phyloP scores from a whole-genome alignment of 2,888 invertebrate genomes.

The Pachydiplax longipennis region DNA sequence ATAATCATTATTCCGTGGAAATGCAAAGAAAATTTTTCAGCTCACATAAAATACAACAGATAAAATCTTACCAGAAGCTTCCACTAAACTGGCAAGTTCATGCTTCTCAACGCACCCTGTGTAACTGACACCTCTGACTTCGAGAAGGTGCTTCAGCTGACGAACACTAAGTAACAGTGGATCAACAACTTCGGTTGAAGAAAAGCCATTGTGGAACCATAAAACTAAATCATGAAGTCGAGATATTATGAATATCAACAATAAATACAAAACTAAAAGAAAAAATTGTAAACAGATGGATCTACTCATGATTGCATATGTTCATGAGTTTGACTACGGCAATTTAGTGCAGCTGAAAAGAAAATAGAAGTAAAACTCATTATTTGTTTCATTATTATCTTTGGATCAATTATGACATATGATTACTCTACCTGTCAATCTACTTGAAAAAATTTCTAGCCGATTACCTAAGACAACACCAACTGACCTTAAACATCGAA shows the following conservation, averaged over 20 bases:
- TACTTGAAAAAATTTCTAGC: not conserved
- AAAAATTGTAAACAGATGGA: constrained; percentile 52
- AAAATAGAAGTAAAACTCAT: not conserved
- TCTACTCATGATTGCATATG: constrained; percentile 37
- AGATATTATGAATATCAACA: constrained; percentile 53
- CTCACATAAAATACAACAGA: not conserved
- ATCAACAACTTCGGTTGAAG: constrained; percentile 53
- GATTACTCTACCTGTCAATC: no score
- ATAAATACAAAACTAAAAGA: constrained; percentile 52
- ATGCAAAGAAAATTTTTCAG: not conserved
- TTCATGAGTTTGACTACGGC: not conserved
- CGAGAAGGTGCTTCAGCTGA: constrained; percentile 54
- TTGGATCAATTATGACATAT: no score
- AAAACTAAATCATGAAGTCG: constrained; percentile 53
- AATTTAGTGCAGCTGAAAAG: not conserved
- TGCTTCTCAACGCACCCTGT: constrained; percentile 55
- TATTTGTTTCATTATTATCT: no score
- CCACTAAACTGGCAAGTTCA: constrained; percentile 54
- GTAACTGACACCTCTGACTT: constrained; percentile 54
- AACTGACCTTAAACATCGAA: not conserved
- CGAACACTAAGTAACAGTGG: constrained; percentile 53
- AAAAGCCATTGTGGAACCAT: constrained; percentile 54
- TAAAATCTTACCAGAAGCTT: constrained; percentile 52
- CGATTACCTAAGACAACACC: not conserved
- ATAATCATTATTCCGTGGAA: not conserved